Evolutionary conservation across 2,888 invertebrate genomes (phyloP).

Genomic region (Flabesymbios commensalis): DNA sequence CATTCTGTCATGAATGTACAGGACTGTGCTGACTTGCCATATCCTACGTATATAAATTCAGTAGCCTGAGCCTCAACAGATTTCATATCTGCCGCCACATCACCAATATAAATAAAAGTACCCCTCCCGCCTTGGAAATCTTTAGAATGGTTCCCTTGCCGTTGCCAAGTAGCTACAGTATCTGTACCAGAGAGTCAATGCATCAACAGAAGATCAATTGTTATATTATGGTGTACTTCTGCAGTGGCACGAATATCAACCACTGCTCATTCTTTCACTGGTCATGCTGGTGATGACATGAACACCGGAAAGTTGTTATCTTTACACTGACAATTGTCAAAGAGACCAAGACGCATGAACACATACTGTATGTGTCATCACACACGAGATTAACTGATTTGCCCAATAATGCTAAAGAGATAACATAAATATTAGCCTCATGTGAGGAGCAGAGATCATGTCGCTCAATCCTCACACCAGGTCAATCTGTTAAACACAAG

Average conservation of each 20-base stretch:
- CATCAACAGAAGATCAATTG: conserved; percentile 1
- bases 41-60: conserved; percentile 7
- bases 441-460: conserved; percentile 5
- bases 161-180: conserved; percentile 7
- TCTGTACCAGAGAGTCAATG: neutral
- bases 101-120: conserved; percentile 3
- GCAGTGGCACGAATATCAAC: conserved; percentile 11
- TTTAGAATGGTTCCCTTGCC: conserved; percentile 9
- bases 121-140: conserved; percentile 5
- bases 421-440: conserved; percentile 1
- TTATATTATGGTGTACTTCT: conserved; percentile 6
- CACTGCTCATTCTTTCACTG: conserved; percentile 8
- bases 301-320: conserved; percentile 5
- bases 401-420: neutral
- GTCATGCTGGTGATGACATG: conserved; percentile 14
- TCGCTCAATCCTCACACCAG: conserved; percentile 6
- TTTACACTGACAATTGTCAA: conserved; percentile 3
- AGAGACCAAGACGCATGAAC: conserved; percentile 9
- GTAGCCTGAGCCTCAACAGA: neutral
- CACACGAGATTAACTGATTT: conserved; percentile 1
- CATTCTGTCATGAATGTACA: conserved; percentile 9
- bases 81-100: conserved; percentile 4
- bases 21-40: conserved; percentile 11
- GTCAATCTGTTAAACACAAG: conserved; percentile 12
- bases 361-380: no score